phyloP scores from a whole-genome alignment of 2,888 invertebrate genomes.

The Drosophila diplacantha region DNA sequence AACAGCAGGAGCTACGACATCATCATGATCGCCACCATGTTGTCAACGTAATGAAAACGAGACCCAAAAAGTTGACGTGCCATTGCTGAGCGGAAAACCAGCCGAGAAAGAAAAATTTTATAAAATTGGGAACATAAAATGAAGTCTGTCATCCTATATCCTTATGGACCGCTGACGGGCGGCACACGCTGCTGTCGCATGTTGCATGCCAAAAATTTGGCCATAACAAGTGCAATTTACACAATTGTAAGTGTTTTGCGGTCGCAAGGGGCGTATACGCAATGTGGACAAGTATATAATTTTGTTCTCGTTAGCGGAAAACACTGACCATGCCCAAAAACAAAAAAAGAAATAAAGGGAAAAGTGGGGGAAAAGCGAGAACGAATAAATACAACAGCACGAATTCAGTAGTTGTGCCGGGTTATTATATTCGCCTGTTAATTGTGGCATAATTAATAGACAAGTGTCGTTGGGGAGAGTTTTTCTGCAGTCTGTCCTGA shows the following conservation, averaged over 20 bases:
- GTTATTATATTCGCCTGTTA: slow-evolving; percentile 33
- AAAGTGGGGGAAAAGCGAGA: neutral
- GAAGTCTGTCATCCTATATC: slow-evolving; percentile 80
- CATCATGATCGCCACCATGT: slow-evolving; percentile 31
- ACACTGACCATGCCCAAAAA: neutral
- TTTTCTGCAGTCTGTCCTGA: slow-evolving; percentile 13
- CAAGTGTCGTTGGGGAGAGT: slow-evolving; percentile 30
- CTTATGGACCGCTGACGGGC: slow-evolving; percentile 78
- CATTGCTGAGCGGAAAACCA: slow-evolving; percentile 22
- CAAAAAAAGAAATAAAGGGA: neutral
- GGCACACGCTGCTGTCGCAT: slow-evolving; percentile 81
- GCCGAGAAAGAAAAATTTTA: neutral
- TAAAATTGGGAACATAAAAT: slow-evolving; percentile 73
- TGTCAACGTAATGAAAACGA: slow-evolving; percentile 73
- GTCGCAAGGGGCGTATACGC: slow-evolving; percentile 47
- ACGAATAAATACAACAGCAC: slow-evolving; percentile 4
- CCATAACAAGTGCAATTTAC: slow-evolving; percentile 85
- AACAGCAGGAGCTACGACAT: neutral
- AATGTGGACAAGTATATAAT: slow-evolving; percentile 42
- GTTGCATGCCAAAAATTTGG: slow-evolving; percentile 85
- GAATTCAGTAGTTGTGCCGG: slow-evolving; percentile 18
- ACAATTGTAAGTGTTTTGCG: slow-evolving; percentile 82
- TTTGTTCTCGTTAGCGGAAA: slow-evolving; percentile 31
- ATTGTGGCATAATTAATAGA: slow-evolving; percentile 41
- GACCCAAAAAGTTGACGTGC: slow-evolving; percentile 57